Conservation (phyloP, 2,113 vertebrate species). For the Daphoenositta chrysoptera region DNA sequence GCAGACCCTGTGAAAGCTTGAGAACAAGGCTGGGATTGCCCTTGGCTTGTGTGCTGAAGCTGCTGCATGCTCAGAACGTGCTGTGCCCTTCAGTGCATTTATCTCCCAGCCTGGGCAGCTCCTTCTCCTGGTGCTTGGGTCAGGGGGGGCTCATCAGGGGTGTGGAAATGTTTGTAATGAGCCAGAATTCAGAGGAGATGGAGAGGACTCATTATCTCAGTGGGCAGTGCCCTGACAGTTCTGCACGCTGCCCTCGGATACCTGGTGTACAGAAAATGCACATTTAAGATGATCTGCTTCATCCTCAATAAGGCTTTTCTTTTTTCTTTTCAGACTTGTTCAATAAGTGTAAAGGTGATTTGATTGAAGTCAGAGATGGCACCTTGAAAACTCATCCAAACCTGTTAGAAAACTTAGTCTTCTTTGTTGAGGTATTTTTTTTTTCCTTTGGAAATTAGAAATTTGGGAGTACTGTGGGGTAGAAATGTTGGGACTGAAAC, state of each 20-base stretch:
- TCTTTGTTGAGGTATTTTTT: constrained; percentile 93
- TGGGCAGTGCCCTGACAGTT: not conserved
- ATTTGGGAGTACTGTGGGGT: not conserved
- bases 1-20: not conserved
- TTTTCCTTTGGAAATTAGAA: not conserved
- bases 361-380: constrained; percentile 85
- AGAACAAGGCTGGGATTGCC: not conserved
- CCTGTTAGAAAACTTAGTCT: constrained; percentile 90
- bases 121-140: not conserved
- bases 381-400: constrained; percentile 82
- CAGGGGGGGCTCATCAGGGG: not conserved
- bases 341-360: constrained; percentile 89
- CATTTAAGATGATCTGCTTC: not conserved
- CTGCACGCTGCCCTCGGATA: not conserved
- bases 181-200: not conserved
- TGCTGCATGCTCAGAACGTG: not conserved
- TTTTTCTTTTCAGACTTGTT: constrained; percentile 79
- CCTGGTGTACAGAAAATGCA: not conserved
- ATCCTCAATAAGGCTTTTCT: not conserved
- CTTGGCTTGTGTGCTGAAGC: not conserved
- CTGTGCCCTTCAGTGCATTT: not conserved
- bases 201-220: not conserved
- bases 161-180: not conserved
- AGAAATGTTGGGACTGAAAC: not conserved
- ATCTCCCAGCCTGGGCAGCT: not conserved